These are phyloP conservation scores for Callyntrura guangdongensis DNA, from an alignment of 2,888 invertebrate genomes.

Conservation along the genomic window DNA sequence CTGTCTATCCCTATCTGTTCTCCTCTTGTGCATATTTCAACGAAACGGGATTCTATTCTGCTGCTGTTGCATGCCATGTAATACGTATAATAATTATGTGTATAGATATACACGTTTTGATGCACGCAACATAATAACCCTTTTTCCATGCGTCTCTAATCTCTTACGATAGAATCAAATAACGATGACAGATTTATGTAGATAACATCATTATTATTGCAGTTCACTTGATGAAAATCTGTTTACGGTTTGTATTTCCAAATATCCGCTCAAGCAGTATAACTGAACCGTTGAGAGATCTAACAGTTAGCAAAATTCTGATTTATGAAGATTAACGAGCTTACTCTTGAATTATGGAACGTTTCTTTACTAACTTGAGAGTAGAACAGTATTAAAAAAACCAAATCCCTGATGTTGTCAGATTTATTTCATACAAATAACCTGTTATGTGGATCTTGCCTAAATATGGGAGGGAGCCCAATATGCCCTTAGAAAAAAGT, in stretches of 20 bases:
- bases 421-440: background rate
- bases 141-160: background rate
- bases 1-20: background rate
- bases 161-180: constrained; percentile 33
- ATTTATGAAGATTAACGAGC: background rate
- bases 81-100: background rate
- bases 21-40: too few species aligned
- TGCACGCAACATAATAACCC: background rate
- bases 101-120: background rate
- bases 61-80: too few species aligned
- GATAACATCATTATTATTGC: constrained; percentile 44
- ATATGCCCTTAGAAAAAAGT: too few species aligned
- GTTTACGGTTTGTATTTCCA: constrained; percentile 21
- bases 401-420: constrained; percentile 12
- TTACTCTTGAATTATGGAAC: background rate
- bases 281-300: background rate
- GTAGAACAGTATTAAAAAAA: constrained; percentile 18
- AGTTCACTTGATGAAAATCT: constrained; percentile 53
- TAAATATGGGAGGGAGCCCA: too few species aligned
- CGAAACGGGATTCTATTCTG: too few species aligned
- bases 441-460: too few species aligned
- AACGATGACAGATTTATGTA: constrained; percentile 59
- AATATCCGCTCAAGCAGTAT: background rate
- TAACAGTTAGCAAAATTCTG: background rate
- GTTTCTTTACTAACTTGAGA: background rate